Evolutionary conservation across 2,113 vertebrate species (phyloP), one percentile per base, ranked within the genome.

Genomic region (Tenebrosternarchus preto): DNA sequence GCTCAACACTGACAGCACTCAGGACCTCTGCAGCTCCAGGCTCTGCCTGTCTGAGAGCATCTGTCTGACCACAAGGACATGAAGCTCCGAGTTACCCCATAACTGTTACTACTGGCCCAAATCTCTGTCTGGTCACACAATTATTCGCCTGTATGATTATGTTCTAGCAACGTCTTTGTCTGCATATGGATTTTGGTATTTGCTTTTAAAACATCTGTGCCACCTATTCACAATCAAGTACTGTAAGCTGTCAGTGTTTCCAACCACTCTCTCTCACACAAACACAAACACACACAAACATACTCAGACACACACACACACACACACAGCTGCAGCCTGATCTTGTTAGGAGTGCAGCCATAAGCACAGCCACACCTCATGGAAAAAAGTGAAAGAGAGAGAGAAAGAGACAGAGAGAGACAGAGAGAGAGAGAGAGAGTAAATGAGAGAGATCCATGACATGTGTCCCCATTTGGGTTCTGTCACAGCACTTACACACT

Each of bases 241-340:
- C 31, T 36, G 64, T 19, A 36, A 36, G 19, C 20, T 67, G 22
- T 67, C 19, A 67, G 19, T 36, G 31, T 5, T 39, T n/a, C 20
- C 64, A 31, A 4, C 7, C 6, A 12, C 31, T 12, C 29, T 56
- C 56, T 56, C 39, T 39, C 56, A 71, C 20, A 53, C 36, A 63
- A 31, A 75, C 63, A 31, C 33, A 64, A 53, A 57, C 3, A 27
- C 20, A 39, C 67, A 77, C 70, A 69, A 63, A 82, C 85, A 85
- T 81, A 85, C 88, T 77, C 76, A 77, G 78, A 77, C 66, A 71
- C 46, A 71, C 63, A 80, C 76, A 77, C 57, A 77, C 61, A 78
- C 78, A 86, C 71, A 82, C 77, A 88, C 85, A 90, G 81, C 87
- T 87, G 77, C 90, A 92, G 89, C 90, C 90, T 91, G 91, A 89